Conservation (phyloP, 1,140 invertebrate species). For the Trachymyrmex cornetzi region DNA sequence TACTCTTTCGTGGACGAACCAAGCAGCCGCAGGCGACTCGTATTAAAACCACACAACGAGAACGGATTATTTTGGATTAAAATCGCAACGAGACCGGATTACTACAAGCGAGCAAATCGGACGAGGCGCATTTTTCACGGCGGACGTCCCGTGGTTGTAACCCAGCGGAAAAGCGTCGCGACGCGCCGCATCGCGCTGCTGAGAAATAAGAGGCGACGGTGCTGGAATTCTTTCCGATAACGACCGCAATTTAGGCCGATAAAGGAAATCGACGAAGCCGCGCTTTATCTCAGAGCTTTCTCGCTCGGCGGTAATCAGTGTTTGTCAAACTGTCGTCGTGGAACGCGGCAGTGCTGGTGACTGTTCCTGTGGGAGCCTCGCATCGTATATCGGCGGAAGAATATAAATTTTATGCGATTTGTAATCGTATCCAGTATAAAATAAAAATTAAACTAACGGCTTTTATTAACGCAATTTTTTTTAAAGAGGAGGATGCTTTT, state of each 20-base stretch:
- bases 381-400: not conserved
- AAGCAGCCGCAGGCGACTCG: constrained; percentile 5
- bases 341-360: constrained; percentile 20
- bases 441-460: not conserved
- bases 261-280: constrained; percentile 79
- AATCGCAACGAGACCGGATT: constrained; percentile 33
- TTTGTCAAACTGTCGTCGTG: constrained; percentile 77
- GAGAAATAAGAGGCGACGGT: constrained; percentile 51
- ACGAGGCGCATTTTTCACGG: constrained; percentile 44
- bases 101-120: constrained; percentile 1
- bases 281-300: constrained; percentile 55
- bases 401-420: constrained; percentile 37
- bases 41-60: constrained; percentile 40
- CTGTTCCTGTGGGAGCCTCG: constrained; percentile 18
- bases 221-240: constrained; percentile 77
- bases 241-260: constrained; percentile 81
- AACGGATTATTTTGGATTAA: constrained; percentile 45
- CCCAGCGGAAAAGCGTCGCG: constrained; percentile 28
- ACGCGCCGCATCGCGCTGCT: not conserved
- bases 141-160: constrained; percentile 11
- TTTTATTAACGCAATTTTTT: not conserved
- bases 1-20: constrained; percentile 4
- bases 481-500: not conserved
- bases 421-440: not conserved
- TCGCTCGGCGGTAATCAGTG: constrained; percentile 74